A percentile compares a stretch with the other conserved stretches of the same genome.
phyloP scores from a whole-genome alignment of 2,113 vertebrate genomes.

The Dipodomys ordii region DNA sequence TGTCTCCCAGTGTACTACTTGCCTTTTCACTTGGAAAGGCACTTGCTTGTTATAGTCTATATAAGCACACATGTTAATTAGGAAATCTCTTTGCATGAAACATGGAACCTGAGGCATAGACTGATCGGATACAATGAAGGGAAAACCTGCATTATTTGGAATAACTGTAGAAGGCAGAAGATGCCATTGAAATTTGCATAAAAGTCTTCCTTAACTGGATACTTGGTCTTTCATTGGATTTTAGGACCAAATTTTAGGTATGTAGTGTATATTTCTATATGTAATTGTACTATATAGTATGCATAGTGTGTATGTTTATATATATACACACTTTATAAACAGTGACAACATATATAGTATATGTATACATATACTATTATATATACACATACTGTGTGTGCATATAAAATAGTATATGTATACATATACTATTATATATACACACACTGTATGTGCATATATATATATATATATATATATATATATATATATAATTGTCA shows the following conservation, averaged over 20 bases:
- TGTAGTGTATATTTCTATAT: too few relatives aligned
- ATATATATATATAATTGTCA: too few relatives aligned
- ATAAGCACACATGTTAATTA: neutral
- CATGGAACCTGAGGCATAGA: neutral
- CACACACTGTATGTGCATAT: too few relatives aligned
- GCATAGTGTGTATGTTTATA: too few relatives aligned
- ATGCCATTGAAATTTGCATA: neutral
- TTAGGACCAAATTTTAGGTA: neutral
- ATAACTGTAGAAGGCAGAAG: neutral
- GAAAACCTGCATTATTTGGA: neutral
- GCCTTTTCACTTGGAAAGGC: slow-evolving; percentile 33
- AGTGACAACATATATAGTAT: too few relatives aligned
- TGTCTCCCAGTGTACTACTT: neutral
- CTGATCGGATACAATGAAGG: neutral
- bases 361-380: too few relatives aligned
- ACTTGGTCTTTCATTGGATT: neutral
- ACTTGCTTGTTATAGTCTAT: neutral
- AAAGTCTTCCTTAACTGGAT: neutral
- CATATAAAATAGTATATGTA: too few relatives aligned
- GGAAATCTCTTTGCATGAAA: neutral
- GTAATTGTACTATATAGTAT: too few relatives aligned
- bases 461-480: too few relatives aligned
- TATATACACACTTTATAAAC: too few relatives aligned
- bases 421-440: too few relatives aligned
- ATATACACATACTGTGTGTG: too few relatives aligned